Evolutionary conservation across 1,140 invertebrate genomes (phyloP).

Genomic region (Metopolophium dirhodum): DNA sequence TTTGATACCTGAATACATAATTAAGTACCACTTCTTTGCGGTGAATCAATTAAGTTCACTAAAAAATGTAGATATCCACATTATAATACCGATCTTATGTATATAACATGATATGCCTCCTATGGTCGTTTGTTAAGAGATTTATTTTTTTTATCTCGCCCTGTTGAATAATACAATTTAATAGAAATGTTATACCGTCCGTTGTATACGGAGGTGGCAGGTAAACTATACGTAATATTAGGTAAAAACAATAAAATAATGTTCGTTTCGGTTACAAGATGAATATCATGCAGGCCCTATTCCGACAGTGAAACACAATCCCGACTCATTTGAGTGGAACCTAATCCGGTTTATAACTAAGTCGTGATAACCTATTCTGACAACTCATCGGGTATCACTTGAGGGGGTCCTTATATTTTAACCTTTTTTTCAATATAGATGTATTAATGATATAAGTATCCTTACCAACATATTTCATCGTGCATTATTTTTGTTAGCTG

Average conservation of each 20-base stretch:
- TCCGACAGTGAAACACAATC: constrained; percentile 33
- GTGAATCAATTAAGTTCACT: constrained; percentile 14
- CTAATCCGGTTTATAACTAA: constrained; percentile 37
- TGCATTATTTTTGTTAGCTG: not conserved
- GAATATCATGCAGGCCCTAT: constrained; percentile 8
- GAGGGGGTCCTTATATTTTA: constrained; percentile 28
- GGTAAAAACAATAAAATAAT: constrained; percentile 38
- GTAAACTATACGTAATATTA: constrained; percentile 30
- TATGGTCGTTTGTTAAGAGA: not conserved
- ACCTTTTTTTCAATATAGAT: not conserved
- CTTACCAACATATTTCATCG: not conserved
- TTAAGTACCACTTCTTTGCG: constrained; percentile 7
- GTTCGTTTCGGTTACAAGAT: constrained; percentile 10
- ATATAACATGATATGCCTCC: not conserved
- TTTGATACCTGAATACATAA: not conserved
- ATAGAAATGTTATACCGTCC: constrained; percentile 2
- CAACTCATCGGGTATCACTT: constrained; percentile 25
- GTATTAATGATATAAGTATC: constrained; percentile 24
- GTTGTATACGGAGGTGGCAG: not conserved
- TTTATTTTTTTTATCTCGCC: not conserved
- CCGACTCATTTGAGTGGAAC: not conserved
- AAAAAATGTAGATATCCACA: constrained; percentile 1
- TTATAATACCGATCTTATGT: not conserved
- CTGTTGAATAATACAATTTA: constrained; percentile 21
- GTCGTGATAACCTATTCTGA: constrained; percentile 28